Base-by-base conservation (phyloP, 2,113 vertebrate genomes). In the Sphaerodactylus townsendi region DNA sequence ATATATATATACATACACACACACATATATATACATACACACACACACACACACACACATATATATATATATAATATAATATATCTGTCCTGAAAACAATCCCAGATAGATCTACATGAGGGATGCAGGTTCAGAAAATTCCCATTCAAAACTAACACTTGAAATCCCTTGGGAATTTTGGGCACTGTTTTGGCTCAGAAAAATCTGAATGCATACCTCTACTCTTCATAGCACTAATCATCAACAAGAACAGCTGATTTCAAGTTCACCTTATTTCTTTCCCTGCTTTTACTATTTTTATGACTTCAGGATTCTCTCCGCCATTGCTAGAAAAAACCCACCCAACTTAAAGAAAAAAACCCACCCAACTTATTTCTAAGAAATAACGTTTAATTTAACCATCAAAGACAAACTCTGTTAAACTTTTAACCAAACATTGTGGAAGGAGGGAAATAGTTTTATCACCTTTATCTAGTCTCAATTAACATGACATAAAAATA, bases 221-320 rank as follows among this genome's bases (percentile, higher is more conserved):
- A 56, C 17, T 23, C 17, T 56, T 14, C 53, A 56, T 56, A 56
- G 53, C 81, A 72, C 89, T 85, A 59, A 28, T 80, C 79, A 6
- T 74, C 81, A 81, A 41, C 7, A 21, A 10, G 11, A 39, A 15
- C 41, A 79, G 15, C 3, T 89, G 80, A 78, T 74, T 53, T 87
- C 11, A 89, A 89, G 81, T 87, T 85, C 77, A 80, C 10, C 73
- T 56, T 30, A 79, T 37, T 86, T 66, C 4, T 74, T 74, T 48
- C 37, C 7, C n/a, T 28, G 3, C 75, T 87, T 91, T 89, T 88
- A 11, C 50, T 65, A 74, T 88, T 91, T 81, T 44, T 76, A 69
- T 6, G 8, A 59, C 44, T 84, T 84, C 69, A 89, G 80, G n/a
- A 19, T 48, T 85, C 77, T 79, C 72, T 48, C 44, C 83, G 15